Base-by-base conservation (phyloP, 2,797 vertebrate genomes). In the Eptatretus atami region DNA sequence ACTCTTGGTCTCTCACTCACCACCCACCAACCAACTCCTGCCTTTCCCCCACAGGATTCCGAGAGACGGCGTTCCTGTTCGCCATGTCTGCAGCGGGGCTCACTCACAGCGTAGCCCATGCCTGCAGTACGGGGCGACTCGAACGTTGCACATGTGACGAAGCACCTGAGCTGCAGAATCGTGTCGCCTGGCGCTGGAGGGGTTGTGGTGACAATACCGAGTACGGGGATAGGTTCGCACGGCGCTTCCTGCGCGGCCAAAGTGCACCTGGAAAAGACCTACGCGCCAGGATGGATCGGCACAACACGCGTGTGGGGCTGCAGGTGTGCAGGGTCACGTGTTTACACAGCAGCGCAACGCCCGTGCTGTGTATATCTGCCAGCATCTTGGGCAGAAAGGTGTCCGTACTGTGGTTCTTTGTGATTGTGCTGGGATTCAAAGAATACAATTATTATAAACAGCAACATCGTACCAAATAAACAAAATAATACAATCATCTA, bases 171-270 rank as follows among this genome's bases (percentile, higher is more conserved):
- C 74, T 98, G 76, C 87, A 95, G 77, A 98, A 98, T 76, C 78
- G 87, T 0, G 86, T 94, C 69, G 90, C 90, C 57, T 98, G 92
- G 92, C 90, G 95, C 73, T 98, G 92, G 92, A 88, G 92, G 0
- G 92, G 90, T 73, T 95, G 92, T 0, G 92, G 90, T 0, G 92
- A 98, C 78, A 98, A 98, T 73, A 84, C 95, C 63, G 95, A 94
- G 66, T 96, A 92, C 69, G 92, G 90, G 77, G 88, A 92, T 78
- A 98, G 95, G 71, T 98, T 98, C 24, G 87, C 93, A 71, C 95
- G 93, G 72, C 88, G 94, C 73, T 98, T 96, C 78, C 76, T 95
- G 69, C 86, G 86, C 13, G 60, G 64, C 69, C 55, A 60, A 19
- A 84, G 87, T 74, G 82, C 84, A 68, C 84, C 86, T 15, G 87